Evolutionary conservation across 2,797 vertebrate genomes (phyloP), one percentile per base, ranked within the genome.

Genomic region (Pangasius djambal): DNA sequence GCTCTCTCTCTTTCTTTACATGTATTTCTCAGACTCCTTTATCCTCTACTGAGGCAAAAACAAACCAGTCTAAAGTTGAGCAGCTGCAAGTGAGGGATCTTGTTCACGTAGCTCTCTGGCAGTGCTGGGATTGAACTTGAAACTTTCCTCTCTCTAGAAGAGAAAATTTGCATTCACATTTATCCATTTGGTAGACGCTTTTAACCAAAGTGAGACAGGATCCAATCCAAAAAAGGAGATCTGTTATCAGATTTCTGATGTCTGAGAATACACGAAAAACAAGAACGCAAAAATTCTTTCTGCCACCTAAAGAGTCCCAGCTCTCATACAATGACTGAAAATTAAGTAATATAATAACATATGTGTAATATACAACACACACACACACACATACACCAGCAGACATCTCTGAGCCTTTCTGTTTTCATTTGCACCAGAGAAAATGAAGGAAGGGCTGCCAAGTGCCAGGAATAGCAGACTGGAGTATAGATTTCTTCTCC

Each of bases 401-500:
- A 86, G 40, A 72, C 52, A 63, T 79, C 77, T 65, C 70, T 25
- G 20, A 40, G 57, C 18, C 79, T 87, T 81, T 92, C 90, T 92
- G 85, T 92, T 92, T 90, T 88, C 50, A 22, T 90, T 89, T 87
- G 67, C 44, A 86, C 65, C 50, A 82, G 69, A 86, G 65, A 82
- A 87, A 57, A 20, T 77, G 52, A 88, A 77, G 37, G 34, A 55
- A 88, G 55, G 4, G 37, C 78, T 89, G 92, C 90, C 90, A 89
- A 89, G 52, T 87, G 67, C 79, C 86, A 88, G 74, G 88, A 88
- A 88, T 63, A 88, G 86, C 90, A 91, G 89, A 90, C 84, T 89
- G 52, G 75, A 90, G 78, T 93, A 93, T 93, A 88, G 92, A 92
- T 93, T 93, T 91, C 91, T 88, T 83, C 22, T 70, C 74, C 59